phyloP scores from a whole-genome alignment of 2,888 invertebrate species.

The Aelia acuminata region DNA sequence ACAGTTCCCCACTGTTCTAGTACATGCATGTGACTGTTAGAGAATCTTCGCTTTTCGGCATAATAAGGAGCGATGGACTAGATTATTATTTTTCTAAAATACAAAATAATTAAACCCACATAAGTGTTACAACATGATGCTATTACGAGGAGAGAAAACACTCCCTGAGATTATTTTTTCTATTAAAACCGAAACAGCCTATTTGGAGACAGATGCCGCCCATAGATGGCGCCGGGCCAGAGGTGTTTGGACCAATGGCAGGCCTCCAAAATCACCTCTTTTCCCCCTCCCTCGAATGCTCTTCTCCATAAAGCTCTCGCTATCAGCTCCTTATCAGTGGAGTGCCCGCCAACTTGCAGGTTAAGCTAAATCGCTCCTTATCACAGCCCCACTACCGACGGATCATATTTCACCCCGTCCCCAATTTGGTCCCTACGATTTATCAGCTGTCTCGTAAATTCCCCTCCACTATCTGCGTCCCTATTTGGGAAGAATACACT shows the following conservation, averaged over 20 bases:
- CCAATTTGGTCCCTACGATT: background rate
- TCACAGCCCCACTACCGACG: background rate
- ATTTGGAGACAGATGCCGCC: background rate
- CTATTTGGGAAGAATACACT: background rate
- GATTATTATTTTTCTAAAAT: too few relatives aligned
- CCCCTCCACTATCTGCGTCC: background rate
- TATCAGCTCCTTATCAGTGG: slow-evolving; percentile 34
- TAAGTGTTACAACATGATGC: too few relatives aligned
- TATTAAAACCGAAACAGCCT: too few relatives aligned
- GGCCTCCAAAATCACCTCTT: background rate
- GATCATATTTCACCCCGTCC: slow-evolving; percentile 14
- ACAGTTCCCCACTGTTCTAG: too few relatives aligned
- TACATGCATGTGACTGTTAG: too few relatives aligned
- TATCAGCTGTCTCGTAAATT: slow-evolving; percentile 24
- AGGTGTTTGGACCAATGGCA: background rate
- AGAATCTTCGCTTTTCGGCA: too few relatives aligned
- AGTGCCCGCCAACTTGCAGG: slow-evolving; percentile 18
- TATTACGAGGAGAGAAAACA: too few relatives aligned
- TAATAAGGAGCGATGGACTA: too few relatives aligned
- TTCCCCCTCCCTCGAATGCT: too few relatives aligned
- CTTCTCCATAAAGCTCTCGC: background rate
- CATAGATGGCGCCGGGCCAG: background rate
- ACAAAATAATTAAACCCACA: too few relatives aligned
- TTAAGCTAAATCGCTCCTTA: slow-evolving; percentile 15
- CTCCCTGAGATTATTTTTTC: too few relatives aligned